These are phyloP conservation scores for Camelus dromedarius DNA, from an alignment of 2,113 vertebrate genomes.

Conservation along the genomic window DNA sequence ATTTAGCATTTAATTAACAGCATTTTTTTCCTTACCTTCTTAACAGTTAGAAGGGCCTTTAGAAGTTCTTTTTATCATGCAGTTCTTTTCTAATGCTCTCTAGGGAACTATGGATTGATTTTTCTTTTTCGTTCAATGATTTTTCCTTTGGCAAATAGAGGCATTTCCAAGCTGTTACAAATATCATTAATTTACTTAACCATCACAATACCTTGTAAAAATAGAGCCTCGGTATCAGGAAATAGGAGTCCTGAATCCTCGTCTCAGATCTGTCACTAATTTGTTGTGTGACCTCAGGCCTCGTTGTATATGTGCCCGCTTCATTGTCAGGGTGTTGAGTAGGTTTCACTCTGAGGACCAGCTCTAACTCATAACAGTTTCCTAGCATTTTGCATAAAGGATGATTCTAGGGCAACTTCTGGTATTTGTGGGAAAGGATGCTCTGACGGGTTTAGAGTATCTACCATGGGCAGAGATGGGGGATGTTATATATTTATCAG, in stretches of 20 bases:
- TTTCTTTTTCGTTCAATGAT: slow-evolving; percentile 14
- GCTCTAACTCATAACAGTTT: not conserved
- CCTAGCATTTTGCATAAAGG: not conserved
- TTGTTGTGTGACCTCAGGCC: not conserved
- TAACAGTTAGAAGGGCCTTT: slow-evolving; percentile 30
- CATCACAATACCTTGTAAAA: not conserved
- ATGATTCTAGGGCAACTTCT: not conserved
- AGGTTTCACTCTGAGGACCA: not conserved
- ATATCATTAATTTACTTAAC: slow-evolving; percentile 42
- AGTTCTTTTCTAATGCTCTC: slow-evolving; percentile 50
- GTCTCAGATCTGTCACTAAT: not conserved
- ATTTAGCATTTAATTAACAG: slow-evolving; percentile 25
- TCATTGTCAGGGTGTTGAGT: not conserved
- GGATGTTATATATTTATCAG: not conserved
- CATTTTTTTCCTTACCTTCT: not conserved
- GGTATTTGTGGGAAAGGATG: not conserved
- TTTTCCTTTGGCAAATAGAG: slow-evolving; percentile 47
- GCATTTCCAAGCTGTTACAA: slow-evolving; percentile 25
- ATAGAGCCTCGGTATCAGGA: not conserved
- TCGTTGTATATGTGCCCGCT: not conserved
- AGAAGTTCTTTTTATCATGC: slow-evolving; percentile 5
- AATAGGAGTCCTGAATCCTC: not conserved
- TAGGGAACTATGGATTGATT: slow-evolving; percentile 7
- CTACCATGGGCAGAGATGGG: not conserved
- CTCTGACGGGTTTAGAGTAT: slow-evolving; percentile 4